Base-by-base conservation (phyloP, 2,797 vertebrate genomes). In the Eurystomus glaucurus region DNA sequence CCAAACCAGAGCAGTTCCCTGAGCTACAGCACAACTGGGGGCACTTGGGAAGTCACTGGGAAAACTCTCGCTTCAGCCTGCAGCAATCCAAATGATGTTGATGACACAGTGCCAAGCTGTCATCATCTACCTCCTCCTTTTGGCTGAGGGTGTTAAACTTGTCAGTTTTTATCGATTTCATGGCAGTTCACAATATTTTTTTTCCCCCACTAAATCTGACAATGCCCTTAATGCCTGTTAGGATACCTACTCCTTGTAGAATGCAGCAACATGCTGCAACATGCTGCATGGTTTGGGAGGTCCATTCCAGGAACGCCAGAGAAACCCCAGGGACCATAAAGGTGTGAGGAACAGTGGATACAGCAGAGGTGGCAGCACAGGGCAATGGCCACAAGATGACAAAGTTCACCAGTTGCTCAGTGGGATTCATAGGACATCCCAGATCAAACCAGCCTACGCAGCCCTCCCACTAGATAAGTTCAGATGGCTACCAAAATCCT, bases 401-500 rank as follows among this genome's bases (percentile, higher is more conserved):
- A 74, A 89, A 77, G 13, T 6, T 83, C 33, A 76, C 14, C 29
- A 20, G 10, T 55, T 72, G 22, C 31, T 85, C 48, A 55, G 61
- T 64, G 35, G 72, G 45, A 61, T 65, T 35, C 77, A 51, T 3
- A 86, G 41, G 25, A 60, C 20, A 72, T 39, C 18, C 31, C 70
- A 75, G 33, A 91, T 4, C 0, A 6, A 90, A 78, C 28, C 37
- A 92, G 13, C 29, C 25, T 52, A 10, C 22, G 37, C 31, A 78
- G 57, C 22, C 11, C 41, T 72, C 23, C 0, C 3, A 33, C 12
- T n/a, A 55, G 0, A 0, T 14, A 37, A 61, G 29, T 20, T 75
- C 0, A 65, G 35, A 46, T 26, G 19, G 16, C 43, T 54, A 57
- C 29, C 57, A 28, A 87, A 90, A 52, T 61, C 31, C 15, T 77